These are phyloP conservation scores for Nematostella vectensis DNA, from an alignment of 92 coral and sea anemone species.

Conservation along the genomic window DNA sequence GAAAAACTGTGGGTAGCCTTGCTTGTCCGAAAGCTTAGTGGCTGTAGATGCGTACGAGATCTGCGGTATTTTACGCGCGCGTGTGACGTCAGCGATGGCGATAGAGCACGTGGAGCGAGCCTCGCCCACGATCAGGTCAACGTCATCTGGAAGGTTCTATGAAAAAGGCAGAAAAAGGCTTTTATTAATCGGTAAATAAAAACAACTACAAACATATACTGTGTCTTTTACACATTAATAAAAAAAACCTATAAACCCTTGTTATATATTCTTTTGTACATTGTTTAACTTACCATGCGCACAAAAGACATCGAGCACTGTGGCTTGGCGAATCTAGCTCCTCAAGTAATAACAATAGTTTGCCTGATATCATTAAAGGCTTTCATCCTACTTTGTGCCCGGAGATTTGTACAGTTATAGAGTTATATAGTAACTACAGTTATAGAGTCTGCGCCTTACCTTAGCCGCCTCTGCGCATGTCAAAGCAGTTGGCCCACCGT, in stretches of 20 bases:
- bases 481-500: conserved; percentile 60
- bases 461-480: conserved; percentile 66
- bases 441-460: conserved; percentile 23
- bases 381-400: too few species aligned
- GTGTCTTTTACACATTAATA: too few species aligned
- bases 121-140: conserved; percentile 88
- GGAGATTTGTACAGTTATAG: too few species aligned
- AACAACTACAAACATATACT: too few species aligned
- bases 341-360: too few species aligned
- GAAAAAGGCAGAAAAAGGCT: not conserved
- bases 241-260: too few species aligned
- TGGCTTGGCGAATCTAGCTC: too few species aligned
- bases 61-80: conserved; percentile 71
- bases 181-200: too few species aligned
- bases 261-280: not conserved
- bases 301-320: too few species aligned
- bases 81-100: conserved; percentile 80
- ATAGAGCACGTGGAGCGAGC: conserved; percentile 92
- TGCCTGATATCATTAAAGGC: too few species aligned
- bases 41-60: conserved; percentile 97
- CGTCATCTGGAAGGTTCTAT: conserved; percentile 77
- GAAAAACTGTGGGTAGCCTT: conserved; percentile 77
- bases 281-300: too few species aligned
- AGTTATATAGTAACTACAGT: not conserved
- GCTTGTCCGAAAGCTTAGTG: conserved; percentile 69